Conservation (phyloP, 2,797 vertebrate genomes). For the Sus cebifrons region DNA sequence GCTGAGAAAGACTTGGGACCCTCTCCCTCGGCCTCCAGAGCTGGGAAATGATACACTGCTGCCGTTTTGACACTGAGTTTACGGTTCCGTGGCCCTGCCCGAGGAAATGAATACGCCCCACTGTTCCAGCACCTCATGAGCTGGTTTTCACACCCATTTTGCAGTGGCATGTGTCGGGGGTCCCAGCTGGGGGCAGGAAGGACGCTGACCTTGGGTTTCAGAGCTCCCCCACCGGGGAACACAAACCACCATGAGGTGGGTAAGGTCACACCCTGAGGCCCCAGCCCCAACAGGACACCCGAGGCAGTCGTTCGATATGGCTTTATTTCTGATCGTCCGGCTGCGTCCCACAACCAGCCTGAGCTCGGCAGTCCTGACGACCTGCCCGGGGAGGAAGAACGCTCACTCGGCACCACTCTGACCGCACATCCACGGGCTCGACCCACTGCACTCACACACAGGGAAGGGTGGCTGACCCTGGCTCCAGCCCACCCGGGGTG, state of each 20-base stretch:
- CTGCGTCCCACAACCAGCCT: neutral
- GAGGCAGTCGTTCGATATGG: slow-evolving; percentile 71
- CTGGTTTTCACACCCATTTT: neutral
- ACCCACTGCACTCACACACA: neutral
- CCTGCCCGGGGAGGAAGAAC: neutral
- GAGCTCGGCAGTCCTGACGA: neutral
- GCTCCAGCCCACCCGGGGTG: neutral
- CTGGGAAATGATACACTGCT: neutral
- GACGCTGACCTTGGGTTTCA: neutral
- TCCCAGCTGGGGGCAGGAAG: neutral
- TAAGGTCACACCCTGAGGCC: neutral
- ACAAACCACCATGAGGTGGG: too few species aligned
- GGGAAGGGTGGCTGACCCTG: neutral
- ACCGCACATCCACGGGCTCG: too few species aligned
- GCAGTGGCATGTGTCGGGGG: neutral
- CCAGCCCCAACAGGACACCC: neutral
- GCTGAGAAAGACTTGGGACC: neutral
- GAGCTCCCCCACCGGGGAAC: neutral
- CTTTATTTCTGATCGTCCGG: slow-evolving; percentile 77
- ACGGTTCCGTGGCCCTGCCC: too few species aligned
- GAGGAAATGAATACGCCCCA: rapidly evolving
- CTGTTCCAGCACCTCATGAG: too few species aligned
- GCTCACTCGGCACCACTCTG: neutral
- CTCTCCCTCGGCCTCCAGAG: neutral
- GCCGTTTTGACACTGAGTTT: too few species aligned